Conservation (phyloP, 2,113 vertebrate genomes). For the Silurus asotus region DNA sequence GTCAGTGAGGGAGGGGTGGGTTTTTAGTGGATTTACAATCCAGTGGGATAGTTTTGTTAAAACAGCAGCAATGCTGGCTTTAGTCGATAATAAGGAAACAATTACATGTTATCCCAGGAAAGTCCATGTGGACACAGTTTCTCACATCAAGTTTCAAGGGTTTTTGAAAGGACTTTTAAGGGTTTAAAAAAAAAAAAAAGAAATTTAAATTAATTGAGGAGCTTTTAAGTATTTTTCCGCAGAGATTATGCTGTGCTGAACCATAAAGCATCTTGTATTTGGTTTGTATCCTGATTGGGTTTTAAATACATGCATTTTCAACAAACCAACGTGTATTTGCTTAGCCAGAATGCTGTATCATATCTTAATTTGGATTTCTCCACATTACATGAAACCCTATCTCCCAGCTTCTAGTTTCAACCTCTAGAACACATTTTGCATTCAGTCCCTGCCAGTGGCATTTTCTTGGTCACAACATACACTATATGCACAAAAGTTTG, state of each 20-base stretch:
- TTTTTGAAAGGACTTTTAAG: not conserved
- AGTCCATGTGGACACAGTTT: not conserved
- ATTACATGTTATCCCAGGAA: not conserved
- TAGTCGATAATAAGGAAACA: not conserved
- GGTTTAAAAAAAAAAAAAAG: too few relatives aligned
- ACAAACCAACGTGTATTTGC: not conserved
- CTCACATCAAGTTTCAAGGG: not conserved
- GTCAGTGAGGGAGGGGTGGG: not conserved
- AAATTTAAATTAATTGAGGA: not conserved
- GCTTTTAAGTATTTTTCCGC: not conserved
- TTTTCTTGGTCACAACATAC: not conserved
- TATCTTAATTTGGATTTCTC: not conserved
- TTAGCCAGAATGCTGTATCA: not conserved
- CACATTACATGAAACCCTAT: too few relatives aligned
- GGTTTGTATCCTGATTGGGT: not conserved
- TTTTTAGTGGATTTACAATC: not conserved
- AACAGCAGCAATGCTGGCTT: not conserved
- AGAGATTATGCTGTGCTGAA: not conserved
- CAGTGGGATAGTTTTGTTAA: constrained; percentile 30
- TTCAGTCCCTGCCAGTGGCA: not conserved
- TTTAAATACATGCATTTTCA: not conserved
- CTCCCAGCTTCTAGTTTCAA: not conserved
- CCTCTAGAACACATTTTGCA: not conserved
- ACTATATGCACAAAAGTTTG: too few relatives aligned
- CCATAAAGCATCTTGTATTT: not conserved